Percentiles rank a stretch among this genome's conserved stretches.
These are phyloP conservation scores for Rhipidura dahli DNA, from an alignment of 2,113 vertebrate species.

Conservation along the genomic window DNA sequence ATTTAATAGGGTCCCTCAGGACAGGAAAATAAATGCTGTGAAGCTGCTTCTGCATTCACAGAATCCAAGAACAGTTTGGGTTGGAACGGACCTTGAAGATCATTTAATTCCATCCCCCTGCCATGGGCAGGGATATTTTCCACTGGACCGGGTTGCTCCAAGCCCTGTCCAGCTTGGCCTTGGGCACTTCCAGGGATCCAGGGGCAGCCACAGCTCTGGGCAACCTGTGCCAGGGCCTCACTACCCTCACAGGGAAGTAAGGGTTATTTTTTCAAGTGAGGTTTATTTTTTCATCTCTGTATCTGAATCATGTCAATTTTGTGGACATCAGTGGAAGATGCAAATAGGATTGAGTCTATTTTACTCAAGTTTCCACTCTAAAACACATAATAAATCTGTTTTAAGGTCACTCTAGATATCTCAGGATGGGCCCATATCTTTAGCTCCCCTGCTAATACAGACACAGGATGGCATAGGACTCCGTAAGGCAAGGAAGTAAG, in stretches of 20 bases:
- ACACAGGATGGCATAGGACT: not conserved
- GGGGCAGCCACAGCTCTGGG: not conserved
- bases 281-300: not conserved
- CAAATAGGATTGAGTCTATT: not conserved
- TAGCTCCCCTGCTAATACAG: not conserved
- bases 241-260: not conserved
- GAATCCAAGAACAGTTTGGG: not conserved
- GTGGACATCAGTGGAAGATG: not conserved
- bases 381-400: not conserved
- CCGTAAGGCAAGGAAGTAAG: not conserved
- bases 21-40: not conserved
- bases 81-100: not conserved
- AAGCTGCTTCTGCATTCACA: not conserved
- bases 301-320: not conserved
- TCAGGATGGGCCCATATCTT: not conserved
- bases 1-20: not conserved
- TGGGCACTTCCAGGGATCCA: not conserved
- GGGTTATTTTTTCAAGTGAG: not conserved
- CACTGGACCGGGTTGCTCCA: rapidly evolving
- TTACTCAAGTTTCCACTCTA: not conserved
- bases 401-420: not conserved
- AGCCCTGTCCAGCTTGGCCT: not conserved
- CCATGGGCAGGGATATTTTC: not conserved
- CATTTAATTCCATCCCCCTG: not conserved
- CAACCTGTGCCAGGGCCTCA: not conserved